Percentiles rank a stretch among this genome's conserved stretches.
These are phyloP conservation scores for Cromileptes altivelis DNA, from an alignment of 2,113 vertebrate genomes.

Conservation along the genomic window DNA sequence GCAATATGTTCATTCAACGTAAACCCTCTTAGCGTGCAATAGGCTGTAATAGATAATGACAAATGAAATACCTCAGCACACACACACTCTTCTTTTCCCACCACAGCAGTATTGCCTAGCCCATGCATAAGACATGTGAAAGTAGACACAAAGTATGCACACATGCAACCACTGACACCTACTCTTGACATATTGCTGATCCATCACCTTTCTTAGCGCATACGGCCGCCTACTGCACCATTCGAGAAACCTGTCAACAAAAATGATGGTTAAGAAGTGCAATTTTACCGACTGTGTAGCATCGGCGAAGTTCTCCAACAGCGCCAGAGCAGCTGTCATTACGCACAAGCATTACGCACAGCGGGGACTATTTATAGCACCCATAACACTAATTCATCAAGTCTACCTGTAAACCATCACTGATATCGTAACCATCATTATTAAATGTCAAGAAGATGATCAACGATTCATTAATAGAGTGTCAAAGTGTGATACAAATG, in stretches of 20 bases:
- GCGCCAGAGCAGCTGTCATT: background rate
- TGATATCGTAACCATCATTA: background rate
- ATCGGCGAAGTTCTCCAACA: background rate
- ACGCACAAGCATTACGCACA: background rate
- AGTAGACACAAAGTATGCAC: background rate
- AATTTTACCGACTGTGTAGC: background rate
- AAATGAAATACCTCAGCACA: background rate
- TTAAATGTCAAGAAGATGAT: background rate
- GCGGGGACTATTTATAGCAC: background rate
- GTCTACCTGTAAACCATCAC: background rate
- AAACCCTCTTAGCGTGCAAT: background rate
- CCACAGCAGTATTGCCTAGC: background rate
- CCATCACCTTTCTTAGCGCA: background rate
- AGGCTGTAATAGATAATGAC: conserved; percentile 10
- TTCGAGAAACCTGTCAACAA: background rate
- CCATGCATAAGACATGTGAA: background rate
- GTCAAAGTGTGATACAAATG: too few relatives aligned
- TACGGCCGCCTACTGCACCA: too few relatives aligned
- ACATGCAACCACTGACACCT: background rate
- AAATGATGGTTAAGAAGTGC: background rate
- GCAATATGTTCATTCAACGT: conserved; percentile 11
- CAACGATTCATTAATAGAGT: background rate
- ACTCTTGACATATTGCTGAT: background rate
- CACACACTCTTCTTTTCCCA: background rate
- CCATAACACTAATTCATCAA: background rate